These are phyloP conservation scores for Ophioderma brevispina DNA, from an alignment of 35 echinoderm and acorn worm species.

Conservation along the genomic window DNA sequence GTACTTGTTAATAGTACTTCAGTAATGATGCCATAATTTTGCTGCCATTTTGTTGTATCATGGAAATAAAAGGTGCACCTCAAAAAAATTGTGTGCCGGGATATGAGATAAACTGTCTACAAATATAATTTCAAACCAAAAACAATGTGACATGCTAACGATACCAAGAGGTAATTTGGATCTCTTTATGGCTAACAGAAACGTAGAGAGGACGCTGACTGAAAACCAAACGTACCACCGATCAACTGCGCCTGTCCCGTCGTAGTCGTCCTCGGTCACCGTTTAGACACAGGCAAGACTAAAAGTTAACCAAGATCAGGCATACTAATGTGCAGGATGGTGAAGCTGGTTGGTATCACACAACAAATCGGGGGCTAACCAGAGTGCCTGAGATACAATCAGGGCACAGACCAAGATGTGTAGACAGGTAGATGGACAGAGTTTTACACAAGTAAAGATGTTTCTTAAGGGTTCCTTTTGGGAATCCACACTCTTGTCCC, in stretches of 20 bases:
- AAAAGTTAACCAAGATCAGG: constrained; percentile 98
- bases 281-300: constrained; percentile 97
- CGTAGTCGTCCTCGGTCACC: constrained; percentile 92
- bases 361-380: constrained; percentile 93
- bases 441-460: no score
- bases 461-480: no score
- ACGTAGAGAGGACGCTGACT: constrained; percentile 80
- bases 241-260: constrained; percentile 87
- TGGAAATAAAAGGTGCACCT: background rate
- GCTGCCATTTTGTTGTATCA: background rate
- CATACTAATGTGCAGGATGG: constrained; percentile 96
- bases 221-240: constrained; percentile 57
- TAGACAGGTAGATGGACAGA: constrained; percentile 77
- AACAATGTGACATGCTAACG: background rate
- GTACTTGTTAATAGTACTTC: no score
- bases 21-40: background rate
- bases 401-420: constrained; percentile 99
- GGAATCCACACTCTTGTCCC: no score
- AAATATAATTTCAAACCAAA: background rate
- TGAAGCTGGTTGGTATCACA: constrained; percentile 89
- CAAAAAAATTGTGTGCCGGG: no score
- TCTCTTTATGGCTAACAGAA: constrained; percentile 57
- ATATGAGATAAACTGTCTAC: background rate
- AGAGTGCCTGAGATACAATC: constrained; percentile 84
- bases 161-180: background rate